Evolutionary conservation across 2,797 vertebrate species (phyloP).

Genomic region (Periophthalmus magnuspinnatus): DNA sequence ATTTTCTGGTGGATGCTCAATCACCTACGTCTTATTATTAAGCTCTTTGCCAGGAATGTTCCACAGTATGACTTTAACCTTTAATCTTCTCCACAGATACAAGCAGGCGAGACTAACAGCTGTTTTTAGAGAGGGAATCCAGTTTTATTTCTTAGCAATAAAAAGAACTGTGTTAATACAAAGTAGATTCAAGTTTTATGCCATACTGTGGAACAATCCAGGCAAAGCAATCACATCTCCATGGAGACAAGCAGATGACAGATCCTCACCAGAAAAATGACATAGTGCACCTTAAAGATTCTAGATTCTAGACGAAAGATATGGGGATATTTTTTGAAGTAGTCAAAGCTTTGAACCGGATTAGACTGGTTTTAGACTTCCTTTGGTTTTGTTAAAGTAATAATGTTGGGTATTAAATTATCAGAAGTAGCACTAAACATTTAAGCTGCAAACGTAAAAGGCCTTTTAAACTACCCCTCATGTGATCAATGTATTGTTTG

Average conservation of each 20-base stretch:
- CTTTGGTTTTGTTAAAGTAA: neutral
- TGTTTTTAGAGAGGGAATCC: neutral
- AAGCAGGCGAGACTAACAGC: no score
- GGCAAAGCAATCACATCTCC: neutral
- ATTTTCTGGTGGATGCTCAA: neutral
- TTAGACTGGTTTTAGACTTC: neutral
- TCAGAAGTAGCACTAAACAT: neutral
- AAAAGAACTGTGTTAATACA: neutral
- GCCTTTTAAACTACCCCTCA: slow-evolving; percentile 57
- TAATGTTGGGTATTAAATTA: neutral
- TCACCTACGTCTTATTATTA: no score
- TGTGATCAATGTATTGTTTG: slow-evolving; percentile 61
- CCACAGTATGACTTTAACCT: neutral
- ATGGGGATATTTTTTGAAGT: no score
- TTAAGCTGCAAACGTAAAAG: slow-evolving; percentile 36
- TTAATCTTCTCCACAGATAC: neutral
- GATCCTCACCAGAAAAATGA: neutral
- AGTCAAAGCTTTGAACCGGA: no score
- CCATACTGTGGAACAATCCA: neutral
- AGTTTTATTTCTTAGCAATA: neutral
- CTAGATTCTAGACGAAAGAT: no score
- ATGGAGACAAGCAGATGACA: neutral
- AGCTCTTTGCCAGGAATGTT: neutral
- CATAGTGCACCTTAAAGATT: no score
- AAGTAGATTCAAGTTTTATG: neutral